phyloP scores from a whole-genome alignment of 2,888 invertebrate genomes.

The Aphodius sticticus region DNA sequence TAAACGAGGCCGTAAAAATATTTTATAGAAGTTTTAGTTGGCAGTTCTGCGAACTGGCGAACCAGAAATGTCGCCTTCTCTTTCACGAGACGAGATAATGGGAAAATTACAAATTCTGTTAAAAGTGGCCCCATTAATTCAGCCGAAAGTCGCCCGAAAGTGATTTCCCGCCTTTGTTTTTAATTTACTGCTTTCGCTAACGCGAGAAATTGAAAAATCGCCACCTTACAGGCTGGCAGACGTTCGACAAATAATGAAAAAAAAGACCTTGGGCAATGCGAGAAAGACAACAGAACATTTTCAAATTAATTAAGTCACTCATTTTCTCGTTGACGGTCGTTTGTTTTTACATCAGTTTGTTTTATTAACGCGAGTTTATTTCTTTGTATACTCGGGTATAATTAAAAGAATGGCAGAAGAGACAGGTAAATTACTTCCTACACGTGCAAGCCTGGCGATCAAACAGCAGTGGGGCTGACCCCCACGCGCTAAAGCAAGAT shows the following conservation, averaged over 20 bases:
- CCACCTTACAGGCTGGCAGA: not conserved
- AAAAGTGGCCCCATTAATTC: not conserved
- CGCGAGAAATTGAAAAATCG: not conserved
- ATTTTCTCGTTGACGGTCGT: not conserved
- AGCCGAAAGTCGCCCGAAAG: not conserved
- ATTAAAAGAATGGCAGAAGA: not conserved
- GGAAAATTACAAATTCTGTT: not conserved
- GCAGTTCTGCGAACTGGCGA: not conserved
- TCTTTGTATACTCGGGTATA: not conserved
- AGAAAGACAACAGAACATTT: not conserved
- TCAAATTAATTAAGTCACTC: not conserved
- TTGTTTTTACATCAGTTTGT: not conserved
- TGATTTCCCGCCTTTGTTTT: conserved; percentile 23
- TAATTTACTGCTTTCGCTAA: not conserved
- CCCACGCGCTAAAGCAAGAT: not conserved
- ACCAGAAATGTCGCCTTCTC: not conserved
- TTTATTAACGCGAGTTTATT: not conserved
- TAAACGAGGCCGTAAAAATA: not conserved
- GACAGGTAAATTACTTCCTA: no score
- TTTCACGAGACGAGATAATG: not conserved
- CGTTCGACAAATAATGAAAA: not conserved
- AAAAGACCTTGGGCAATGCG: not conserved
- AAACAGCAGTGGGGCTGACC: no score
- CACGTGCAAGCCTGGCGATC: no score
- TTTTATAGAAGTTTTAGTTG: not conserved